phyloP scores from a whole-genome alignment of 1,140 invertebrate genomes.

The Nixonia krombeini region DNA sequence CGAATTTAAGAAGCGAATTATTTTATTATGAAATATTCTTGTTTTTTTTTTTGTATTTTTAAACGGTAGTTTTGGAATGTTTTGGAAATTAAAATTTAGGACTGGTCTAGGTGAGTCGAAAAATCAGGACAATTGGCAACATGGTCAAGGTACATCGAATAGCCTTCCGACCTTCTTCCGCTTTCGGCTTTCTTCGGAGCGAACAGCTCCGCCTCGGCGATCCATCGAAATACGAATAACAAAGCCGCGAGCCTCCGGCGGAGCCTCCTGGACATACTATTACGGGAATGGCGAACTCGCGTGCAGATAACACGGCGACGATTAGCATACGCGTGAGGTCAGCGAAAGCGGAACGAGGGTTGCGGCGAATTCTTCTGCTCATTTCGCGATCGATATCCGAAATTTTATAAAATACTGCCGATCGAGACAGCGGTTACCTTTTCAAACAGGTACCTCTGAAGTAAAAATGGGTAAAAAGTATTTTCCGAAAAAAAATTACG shows the following conservation, averaged over 20 bases:
- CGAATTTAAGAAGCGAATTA: too few relatives aligned
- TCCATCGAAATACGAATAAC: conserved; percentile 18
- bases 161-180: conserved; percentile 32
- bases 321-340: conserved; percentile 67
- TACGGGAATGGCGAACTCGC: conserved; percentile 52
- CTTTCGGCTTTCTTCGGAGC: conserved; percentile 16
- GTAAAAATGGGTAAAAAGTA: too few relatives aligned
- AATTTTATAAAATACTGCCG: too few relatives aligned
- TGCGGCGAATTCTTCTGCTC: conserved; percentile 27
- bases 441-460: too few relatives aligned
- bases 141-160: conserved; percentile 42
- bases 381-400: conserved; percentile 30
- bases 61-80: too few relatives aligned
- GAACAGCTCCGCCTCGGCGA: conserved; percentile 39
- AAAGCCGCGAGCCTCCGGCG: background rate
- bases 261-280: conserved; percentile 29
- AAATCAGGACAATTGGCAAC: too few relatives aligned
- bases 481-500: too few relatives aligned
- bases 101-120: too few relatives aligned
- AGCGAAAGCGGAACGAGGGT: conserved; percentile 45
- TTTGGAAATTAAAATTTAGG: too few relatives aligned
- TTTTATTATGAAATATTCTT: too few relatives aligned
- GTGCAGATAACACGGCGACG: conserved; percentile 63
- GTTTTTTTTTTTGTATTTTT: too few relatives aligned
- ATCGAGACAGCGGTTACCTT: too few relatives aligned